Evolutionary conservation across 2,888 invertebrate genomes (phyloP), one percentile per base, ranked within the genome.

Genomic region (Eugnorisma glareosa): DNA sequence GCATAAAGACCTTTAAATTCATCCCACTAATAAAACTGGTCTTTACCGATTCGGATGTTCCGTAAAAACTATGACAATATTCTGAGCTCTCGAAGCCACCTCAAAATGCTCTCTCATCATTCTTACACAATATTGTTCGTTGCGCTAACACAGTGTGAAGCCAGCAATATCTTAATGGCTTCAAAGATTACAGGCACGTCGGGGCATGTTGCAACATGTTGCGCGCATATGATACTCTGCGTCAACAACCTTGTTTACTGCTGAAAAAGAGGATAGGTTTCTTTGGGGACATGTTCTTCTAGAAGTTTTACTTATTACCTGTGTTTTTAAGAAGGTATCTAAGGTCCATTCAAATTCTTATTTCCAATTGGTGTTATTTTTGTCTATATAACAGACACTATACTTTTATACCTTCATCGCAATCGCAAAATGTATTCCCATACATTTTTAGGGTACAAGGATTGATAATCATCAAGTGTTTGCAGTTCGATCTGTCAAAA

Each of bases 81-180:
- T 31, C 13, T 18, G 8, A 28, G 37, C 24, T 40, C 1, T 75
- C 13, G 18, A 74, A 74, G 0, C 15, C 15, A 59, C 4, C 15
- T 76, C 18, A 76, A 67, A 67, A 35, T n/a, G 15, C n/a, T 57
- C 15, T 21, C 2, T 15, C n/a, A 67, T 67, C 28, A 31, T 76
- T 76, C 18, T 37, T 31, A 67, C 28, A 13, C 13, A 77, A 61
- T 35, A 48, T 59, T 40, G 59, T 70, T 35, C 70, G n/a, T 15
- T 35, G 35, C 48, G 11, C 35, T 61, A 68, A 79, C 67, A 48
- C 24, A 54, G 2, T 31, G 71, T 59, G 75, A 54, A 54, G 43
- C 40, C 15, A 48, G 82, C 68, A 83, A 83, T 82, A 83, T 40
- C 71, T 43, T 82, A 83, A 83, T 82, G 80, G 82, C 54, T 72